A percentile compares a stretch with the other conserved stretches of the same genome.
Evolutionary conservation across 2,113 vertebrate species (phyloP).

Genomic region (Rhinolophus sinicus): DNA sequence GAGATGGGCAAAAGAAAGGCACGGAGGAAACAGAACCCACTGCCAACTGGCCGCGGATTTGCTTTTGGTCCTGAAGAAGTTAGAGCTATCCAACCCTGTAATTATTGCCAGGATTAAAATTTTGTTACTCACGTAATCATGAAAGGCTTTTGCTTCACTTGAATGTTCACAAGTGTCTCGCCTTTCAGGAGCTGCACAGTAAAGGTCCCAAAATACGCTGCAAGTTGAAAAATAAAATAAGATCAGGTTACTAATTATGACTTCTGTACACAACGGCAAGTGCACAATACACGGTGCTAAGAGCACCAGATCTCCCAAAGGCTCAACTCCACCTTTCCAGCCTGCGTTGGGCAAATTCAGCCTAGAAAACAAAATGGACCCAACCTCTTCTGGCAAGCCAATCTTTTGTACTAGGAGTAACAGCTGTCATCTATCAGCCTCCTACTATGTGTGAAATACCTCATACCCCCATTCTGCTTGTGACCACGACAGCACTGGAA

Average conservation of each 20-base stretch:
- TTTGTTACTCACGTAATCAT: constrained; percentile 98
- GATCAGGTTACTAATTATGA: constrained; percentile 71
- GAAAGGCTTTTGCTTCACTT: constrained; percentile 99
- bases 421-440: not conserved
- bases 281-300: not conserved
- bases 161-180: constrained; percentile 99
- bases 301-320: constrained; percentile 14
- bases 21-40: constrained; percentile 60
- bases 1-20: constrained; percentile 44
- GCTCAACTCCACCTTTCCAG: not conserved
- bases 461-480: not conserved
- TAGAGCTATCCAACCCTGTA: constrained; percentile 79
- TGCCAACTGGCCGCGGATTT: constrained; percentile 70
- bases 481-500: not conserved
- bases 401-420: not conserved
- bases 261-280: not conserved
- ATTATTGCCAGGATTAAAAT: constrained; percentile 85
- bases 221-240: constrained; percentile 73
- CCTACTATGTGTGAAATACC: not conserved
- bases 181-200: constrained; percentile 99
- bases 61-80: constrained; percentile 57
- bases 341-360: not conserved
- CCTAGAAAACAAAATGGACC: not conserved
- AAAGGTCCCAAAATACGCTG: constrained; percentile 99
- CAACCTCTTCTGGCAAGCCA: not conserved